Evolutionary conservation across 2,113 vertebrate species (phyloP).

Genomic region (Albula goreensis): DNA sequence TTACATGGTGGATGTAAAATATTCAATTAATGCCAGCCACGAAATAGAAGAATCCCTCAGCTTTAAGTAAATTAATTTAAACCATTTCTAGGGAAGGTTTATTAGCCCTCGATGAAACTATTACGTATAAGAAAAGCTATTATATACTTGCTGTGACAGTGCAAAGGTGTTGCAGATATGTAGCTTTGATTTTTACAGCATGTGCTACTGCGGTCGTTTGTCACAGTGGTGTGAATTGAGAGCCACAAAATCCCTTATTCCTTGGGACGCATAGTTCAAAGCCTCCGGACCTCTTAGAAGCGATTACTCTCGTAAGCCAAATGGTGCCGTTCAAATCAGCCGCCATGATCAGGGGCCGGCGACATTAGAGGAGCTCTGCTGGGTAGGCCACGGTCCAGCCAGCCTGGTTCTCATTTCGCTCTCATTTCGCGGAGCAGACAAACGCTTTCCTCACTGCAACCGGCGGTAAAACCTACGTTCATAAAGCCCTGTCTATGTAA

Average conservation of each 20-base stretch:
- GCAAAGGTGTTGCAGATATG: background rate
- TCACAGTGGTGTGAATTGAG: background rate
- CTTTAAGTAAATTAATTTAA: background rate
- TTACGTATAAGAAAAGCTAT: background rate
- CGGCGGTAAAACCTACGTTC: background rate
- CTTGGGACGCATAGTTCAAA: conserved; percentile 32
- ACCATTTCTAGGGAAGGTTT: background rate
- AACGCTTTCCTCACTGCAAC: background rate
- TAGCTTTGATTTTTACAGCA: background rate
- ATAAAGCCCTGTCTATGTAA: background rate
- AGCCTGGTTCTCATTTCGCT: conserved; percentile 4
- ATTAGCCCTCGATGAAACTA: background rate
- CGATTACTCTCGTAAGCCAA: conserved; percentile 45
- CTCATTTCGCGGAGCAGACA: background rate
- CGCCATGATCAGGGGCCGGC: background rate
- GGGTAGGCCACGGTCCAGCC: background rate
- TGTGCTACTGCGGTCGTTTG: background rate
- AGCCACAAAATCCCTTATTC: background rate
- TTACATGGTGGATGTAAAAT: background rate
- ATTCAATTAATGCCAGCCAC: background rate
- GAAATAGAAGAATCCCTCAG: background rate
- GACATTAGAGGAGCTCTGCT: conserved; percentile 42
- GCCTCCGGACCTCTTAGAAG: conserved; percentile 34
- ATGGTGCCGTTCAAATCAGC: conserved; percentile 29
- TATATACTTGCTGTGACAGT: background rate